phyloP scores from a whole-genome alignment of 2,113 vertebrate genomes.

The Tetrax tetrax region DNA sequence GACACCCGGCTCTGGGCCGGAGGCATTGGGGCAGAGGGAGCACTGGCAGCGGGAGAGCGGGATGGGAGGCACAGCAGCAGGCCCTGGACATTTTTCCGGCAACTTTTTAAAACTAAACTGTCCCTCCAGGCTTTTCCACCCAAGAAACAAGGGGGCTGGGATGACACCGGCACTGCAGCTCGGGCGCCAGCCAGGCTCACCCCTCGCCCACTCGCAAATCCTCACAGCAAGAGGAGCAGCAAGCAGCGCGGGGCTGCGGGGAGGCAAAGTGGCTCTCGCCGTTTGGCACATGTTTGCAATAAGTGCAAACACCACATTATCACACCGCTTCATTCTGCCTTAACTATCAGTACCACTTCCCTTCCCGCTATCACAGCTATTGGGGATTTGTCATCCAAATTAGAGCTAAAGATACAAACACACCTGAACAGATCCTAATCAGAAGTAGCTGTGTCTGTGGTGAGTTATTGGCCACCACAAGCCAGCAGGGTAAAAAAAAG shows the following conservation, averaged over 20 bases:
- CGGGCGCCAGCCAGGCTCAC: neutral
- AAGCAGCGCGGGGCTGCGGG: neutral
- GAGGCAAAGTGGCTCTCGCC: neutral
- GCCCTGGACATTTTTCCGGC: neutral
- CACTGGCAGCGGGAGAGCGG: neutral
- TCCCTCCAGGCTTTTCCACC: neutral
- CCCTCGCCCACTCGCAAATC: fast-evolving
- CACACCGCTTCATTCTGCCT: neutral
- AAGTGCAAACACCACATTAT: neutral
- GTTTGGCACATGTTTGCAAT: neutral
- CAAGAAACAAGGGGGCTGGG: neutral
- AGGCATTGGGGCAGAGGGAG: neutral
- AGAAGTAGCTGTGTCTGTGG: constrained; percentile 16
- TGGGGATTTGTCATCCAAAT: constrained; percentile 46
- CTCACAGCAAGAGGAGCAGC: neutral
- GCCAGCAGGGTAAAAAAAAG: neutral
- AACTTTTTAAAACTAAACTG: neutral
- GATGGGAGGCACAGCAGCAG: neutral
- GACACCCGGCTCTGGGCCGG: neutral
- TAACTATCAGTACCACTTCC: neutral
- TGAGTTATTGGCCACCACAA: neutral
- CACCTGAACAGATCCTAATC: constrained; percentile 31
- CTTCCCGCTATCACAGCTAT: neutral
- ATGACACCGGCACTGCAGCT: neutral
- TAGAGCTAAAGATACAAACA: constrained; percentile 40